Conservation (phyloP, 1,140 invertebrate species). For the Melanaphis sacchari region DNA sequence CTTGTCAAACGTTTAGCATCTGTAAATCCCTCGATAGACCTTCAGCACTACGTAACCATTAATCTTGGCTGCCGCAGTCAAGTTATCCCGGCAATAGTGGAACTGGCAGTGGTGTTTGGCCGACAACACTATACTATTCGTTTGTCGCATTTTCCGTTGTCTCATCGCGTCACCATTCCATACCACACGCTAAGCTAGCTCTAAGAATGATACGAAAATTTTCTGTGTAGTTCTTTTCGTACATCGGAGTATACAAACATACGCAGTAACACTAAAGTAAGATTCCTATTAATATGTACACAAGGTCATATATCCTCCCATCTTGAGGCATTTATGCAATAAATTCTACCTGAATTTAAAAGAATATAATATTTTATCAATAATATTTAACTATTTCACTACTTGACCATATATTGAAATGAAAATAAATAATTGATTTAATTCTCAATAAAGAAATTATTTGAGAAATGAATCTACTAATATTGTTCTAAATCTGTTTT, state of each 20-base stretch:
- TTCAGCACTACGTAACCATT: conserved; percentile 29
- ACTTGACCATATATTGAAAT: neutral
- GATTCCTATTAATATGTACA: neutral
- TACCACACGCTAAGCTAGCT: neutral
- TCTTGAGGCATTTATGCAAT: neutral
- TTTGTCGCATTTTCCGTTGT: conserved; percentile 6
- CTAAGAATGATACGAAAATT: neutral
- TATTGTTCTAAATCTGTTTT: no score
- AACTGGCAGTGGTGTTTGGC: neutral
- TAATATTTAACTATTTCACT: neutral
- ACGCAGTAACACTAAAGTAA: neutral
- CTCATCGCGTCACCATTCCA: neutral
- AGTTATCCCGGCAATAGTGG: neutral
- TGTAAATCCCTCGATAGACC: conserved; percentile 49
- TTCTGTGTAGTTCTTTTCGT: neutral
- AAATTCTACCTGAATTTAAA: neutral
- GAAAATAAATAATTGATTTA: no score
- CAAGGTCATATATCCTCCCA: neutral
- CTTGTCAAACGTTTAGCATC: conserved; percentile 53
- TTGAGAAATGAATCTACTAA: no score
- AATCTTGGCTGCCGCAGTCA: conserved; percentile 9
- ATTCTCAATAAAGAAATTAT: no score
- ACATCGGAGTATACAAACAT: neutral
- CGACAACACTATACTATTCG: neutral
- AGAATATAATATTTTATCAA: neutral